Percentiles rank a stretch among this genome's conserved stretches.
phyloP scores from a whole-genome alignment of 2,888 invertebrate genomes.

The Eutolmus rufibarbis region DNA sequence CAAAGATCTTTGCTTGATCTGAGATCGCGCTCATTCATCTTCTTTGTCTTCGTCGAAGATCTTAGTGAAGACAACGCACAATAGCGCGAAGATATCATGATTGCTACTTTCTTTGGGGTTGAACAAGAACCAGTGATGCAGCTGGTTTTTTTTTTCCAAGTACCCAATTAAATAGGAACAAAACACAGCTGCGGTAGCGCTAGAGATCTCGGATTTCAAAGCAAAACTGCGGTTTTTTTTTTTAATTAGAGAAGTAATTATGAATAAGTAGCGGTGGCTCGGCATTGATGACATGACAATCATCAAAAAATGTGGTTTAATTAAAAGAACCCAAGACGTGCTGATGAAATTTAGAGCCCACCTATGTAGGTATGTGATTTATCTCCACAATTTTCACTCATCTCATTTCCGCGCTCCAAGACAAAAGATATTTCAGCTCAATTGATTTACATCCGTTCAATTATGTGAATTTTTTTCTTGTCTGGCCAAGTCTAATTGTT shows the following conservation, averaged over 20 bases:
- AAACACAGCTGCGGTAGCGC: neutral
- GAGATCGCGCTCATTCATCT: neutral
- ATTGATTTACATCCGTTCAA: slow-evolving; percentile 12
- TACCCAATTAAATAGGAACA: neutral
- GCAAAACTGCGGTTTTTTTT: neutral
- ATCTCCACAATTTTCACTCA: neutral
- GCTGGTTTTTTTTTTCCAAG: neutral
- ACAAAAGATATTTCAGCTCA: neutral
- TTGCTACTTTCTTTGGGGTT: neutral
- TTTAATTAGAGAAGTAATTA: neutral
- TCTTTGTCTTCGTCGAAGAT: neutral
- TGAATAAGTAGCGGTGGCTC: neutral
- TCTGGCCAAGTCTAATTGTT: neutral
- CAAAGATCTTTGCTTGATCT: neutral
- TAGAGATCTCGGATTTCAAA: slow-evolving; percentile 5
- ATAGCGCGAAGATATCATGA: neutral
- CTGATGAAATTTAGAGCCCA: neutral
- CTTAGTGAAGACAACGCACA: neutral
- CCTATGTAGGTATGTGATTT: neutral
- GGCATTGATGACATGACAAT: neutral
- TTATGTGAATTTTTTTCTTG: slow-evolving; percentile 9
- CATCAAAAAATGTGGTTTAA: neutral
- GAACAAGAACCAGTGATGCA: neutral
- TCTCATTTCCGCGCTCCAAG: neutral
- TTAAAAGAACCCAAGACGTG: neutral